A percentile compares a stretch with the other conserved stretches of the same genome.
phyloP scores from a whole-genome alignment of 2,113 vertebrate genomes.

The Chroicocephalus ridibundus region DNA sequence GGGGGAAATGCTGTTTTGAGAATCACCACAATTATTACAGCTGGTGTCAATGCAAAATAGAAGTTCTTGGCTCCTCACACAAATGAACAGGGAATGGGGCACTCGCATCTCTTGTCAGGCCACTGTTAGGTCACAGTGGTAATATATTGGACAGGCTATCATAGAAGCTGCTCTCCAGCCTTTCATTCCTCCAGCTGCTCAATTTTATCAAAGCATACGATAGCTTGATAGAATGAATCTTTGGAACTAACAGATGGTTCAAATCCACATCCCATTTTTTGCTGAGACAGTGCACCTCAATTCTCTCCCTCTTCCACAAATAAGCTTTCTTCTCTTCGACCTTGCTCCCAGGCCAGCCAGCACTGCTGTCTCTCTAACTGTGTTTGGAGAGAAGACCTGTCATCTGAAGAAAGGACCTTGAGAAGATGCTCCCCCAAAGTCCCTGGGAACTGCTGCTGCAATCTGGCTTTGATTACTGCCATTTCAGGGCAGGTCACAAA shows the following conservation, averaged over 20 bases:
- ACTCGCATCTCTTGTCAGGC: background rate
- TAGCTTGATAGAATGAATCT: background rate
- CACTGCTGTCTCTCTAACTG: background rate
- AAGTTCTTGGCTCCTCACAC: background rate
- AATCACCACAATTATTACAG: background rate
- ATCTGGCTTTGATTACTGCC: background rate
- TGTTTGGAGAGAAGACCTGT: background rate
- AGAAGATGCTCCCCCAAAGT: background rate
- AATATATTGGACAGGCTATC: background rate
- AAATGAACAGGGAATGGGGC: background rate
- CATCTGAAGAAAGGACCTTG: background rate
- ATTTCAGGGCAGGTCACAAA: background rate
- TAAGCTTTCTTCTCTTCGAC: background rate
- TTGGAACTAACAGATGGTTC: background rate
- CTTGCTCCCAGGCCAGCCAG: background rate
- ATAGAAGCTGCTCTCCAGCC: background rate
- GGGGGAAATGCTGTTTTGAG: background rate
- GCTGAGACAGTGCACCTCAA: background rate
- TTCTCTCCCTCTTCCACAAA: background rate
- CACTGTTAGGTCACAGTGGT: background rate
- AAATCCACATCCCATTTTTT: background rate
- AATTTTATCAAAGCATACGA: background rate
- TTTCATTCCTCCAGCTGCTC: background rate
- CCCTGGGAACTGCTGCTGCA: background rate
- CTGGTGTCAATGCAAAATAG: background rate